Base-by-base conservation (phyloP, 2,113 vertebrate genomes). In the Chunga burmeisteri region DNA sequence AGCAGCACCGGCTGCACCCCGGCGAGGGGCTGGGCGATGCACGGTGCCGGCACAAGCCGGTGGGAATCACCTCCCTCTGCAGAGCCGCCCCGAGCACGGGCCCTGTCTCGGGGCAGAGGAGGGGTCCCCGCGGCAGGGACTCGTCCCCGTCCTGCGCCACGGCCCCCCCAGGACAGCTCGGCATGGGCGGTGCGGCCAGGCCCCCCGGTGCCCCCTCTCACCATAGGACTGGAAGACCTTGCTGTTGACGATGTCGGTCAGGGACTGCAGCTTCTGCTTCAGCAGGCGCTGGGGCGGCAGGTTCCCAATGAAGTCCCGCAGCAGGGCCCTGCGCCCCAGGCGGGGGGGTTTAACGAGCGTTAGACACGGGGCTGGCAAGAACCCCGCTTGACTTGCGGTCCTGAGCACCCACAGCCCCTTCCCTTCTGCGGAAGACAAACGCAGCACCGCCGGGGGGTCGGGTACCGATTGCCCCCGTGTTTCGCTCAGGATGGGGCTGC, bases 181-280 rank as follows among this genome's bases (percentile, higher is more conserved):
- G 66, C 2, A 0, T 2, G 11, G 59, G 40, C 87, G 32, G 55
- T 3, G 40, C 14, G 3, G 1, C 11, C 59, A 13, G 25, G 9
- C 19, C 40, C 22, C 15, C 47, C 3, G 0, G 6, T 3, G 8
- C 9, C 44, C 49, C 52, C 26, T 38, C 95, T 95, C 93, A 98
- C 97, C 97, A 0, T 95, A 90, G 81, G 27, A 66, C 78, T 77
- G 79, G 92, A 98, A 98, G 38, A 87, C 49, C 30, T 49, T 88
- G 83, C 46, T 97, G 94, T 61, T 75, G 86, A 96, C 32, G 3
- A 98, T 96, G 73, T 81, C 52, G 1, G 66, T 93, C 90, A 98
- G 93, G 66, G 86, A 97, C 88, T 97, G 96, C 73, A 98, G 92
- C 83, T 97, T 97, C 93, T 97, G 97, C 79, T 61, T 97, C 86